Percentiles rank a stretch among this genome's conserved stretches.
phyloP scores from a whole-genome alignment of 1,140 invertebrate genomes.

The Drosophila serrata region DNA sequence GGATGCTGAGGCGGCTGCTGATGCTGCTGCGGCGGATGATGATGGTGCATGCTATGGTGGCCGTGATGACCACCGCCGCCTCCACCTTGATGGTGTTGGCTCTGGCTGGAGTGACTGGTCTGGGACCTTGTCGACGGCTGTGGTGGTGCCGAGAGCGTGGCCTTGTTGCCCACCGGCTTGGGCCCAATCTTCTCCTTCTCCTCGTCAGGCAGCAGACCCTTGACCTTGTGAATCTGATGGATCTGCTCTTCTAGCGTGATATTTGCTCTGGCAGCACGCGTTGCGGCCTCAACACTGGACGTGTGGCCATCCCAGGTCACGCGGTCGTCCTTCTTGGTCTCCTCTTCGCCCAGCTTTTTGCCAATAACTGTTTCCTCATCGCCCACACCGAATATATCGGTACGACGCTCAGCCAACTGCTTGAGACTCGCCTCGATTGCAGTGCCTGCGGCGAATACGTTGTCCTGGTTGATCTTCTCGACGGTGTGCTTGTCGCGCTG shows the following conservation, averaged over 20 bases:
- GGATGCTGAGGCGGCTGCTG: constrained; percentile 48
- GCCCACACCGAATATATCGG: constrained; percentile 99
- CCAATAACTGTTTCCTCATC: constrained; percentile 99
- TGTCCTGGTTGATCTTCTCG: constrained; percentile 87
- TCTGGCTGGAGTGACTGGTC: constrained; percentile 50
- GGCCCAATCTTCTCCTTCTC: constrained; percentile 97
- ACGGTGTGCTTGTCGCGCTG: constrained; percentile 95
- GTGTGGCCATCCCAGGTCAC: constrained; percentile 99
- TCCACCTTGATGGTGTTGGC: constrained; percentile 64
- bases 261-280: constrained; percentile 95
- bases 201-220: constrained; percentile 96
- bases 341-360: constrained; percentile 99
- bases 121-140: constrained; percentile 67
- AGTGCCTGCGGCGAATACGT: constrained; percentile 91
- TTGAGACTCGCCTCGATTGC: constrained; percentile 98
- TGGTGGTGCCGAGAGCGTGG: constrained; percentile 66
- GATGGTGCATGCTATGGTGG: constrained; percentile 56
- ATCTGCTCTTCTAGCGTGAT: constrained; percentile 99
- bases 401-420: constrained; percentile 98
- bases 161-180: constrained; percentile 88
- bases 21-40: constrained; percentile 52
- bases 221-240: constrained; percentile 98
- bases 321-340: constrained; percentile 94
- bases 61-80: constrained; percentile 43
- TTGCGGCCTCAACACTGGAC: constrained; percentile 96